phyloP scores from a whole-genome alignment of 2,797 vertebrate species.

The Perdix hodgsoniae region DNA sequence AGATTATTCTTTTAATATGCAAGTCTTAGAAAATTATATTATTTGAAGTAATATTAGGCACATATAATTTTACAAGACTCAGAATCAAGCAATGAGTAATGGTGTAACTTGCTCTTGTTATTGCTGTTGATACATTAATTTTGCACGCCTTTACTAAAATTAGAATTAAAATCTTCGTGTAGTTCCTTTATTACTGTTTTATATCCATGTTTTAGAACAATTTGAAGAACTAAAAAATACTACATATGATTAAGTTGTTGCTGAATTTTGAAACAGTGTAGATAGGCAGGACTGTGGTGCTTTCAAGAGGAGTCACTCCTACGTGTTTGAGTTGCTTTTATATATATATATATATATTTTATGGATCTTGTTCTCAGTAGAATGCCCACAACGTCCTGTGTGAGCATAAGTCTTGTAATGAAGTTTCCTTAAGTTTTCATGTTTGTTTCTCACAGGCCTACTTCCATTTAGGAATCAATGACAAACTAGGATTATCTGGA shows the following conservation, averaged over 20 bases:
- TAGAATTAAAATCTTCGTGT: background rate
- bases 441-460: constrained; percentile 88
- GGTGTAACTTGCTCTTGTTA: background rate
- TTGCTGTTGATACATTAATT: background rate
- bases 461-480: constrained; percentile 93
- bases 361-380: background rate
- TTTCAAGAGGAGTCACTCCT: background rate
- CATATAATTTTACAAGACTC: background rate
- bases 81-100: background rate
- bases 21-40: background rate
- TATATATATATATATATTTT: no score
- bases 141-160: background rate
- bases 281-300: background rate
- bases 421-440: background rate
- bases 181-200: background rate
- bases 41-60: no score
- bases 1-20: background rate
- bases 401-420: background rate
- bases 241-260: background rate
- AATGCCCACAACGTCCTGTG: background rate
- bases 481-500: constrained; percentile 93
- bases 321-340: fast-evolving
- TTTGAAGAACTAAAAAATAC: background rate
- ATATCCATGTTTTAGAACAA: background rate
- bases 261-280: background rate